Conservation (phyloP, 2,113 vertebrate species). For the Fregata magnificens region DNA sequence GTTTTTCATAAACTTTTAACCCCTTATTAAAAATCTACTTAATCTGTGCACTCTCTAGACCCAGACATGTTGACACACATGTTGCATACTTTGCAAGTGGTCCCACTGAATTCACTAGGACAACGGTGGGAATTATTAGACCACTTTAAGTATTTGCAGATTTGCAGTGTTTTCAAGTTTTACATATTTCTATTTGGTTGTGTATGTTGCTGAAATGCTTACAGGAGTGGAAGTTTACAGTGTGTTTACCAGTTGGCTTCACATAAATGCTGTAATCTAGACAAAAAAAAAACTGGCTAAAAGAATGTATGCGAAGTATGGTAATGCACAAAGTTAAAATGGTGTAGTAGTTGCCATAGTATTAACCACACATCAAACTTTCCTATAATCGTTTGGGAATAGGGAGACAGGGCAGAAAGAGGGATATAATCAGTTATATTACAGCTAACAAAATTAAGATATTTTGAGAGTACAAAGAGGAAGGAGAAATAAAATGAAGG, state of each 20-base stretch:
- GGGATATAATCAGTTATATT: background rate
- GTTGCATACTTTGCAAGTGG: accelerated
- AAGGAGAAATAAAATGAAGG: background rate
- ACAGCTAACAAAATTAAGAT: background rate
- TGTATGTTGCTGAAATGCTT: background rate
- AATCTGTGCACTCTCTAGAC: background rate
- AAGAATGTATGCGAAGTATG: background rate
- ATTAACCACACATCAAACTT: background rate
- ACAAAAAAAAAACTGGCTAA: background rate
- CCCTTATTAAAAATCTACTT: background rate
- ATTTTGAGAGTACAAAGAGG: background rate
- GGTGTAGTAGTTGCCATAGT: background rate
- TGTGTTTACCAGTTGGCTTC: background rate
- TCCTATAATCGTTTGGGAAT: background rate
- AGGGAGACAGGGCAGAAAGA: background rate
- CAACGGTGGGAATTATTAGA: background rate
- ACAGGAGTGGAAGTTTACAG: background rate
- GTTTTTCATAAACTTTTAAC: background rate
- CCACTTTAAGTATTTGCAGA: background rate
- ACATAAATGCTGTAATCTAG: background rate
- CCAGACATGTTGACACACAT: accelerated
- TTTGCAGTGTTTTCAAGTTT: background rate
- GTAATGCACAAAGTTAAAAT: background rate
- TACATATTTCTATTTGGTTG: background rate
- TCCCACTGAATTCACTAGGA: background rate